Percentiles rank a stretch among this genome's conserved stretches.
These are phyloP conservation scores for Aplocera efformata DNA, from an alignment of 2,888 invertebrate species.

Conservation along the genomic window DNA sequence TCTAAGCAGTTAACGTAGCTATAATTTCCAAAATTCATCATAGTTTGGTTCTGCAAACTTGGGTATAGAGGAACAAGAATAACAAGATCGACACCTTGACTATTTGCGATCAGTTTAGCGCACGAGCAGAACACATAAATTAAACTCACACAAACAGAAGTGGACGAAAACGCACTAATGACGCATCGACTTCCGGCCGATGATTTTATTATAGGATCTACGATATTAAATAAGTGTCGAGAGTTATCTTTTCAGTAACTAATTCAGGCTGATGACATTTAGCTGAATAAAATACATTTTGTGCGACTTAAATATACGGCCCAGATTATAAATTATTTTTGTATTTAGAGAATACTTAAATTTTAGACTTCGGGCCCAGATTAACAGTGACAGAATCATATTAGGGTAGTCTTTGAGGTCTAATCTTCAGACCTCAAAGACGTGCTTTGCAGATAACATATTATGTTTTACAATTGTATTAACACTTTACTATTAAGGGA, in stretches of 20 bases:
- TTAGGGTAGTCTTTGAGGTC: too few species aligned
- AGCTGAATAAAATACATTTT: too few species aligned
- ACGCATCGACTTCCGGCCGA: constrained; percentile 77
- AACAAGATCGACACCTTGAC: not conserved
- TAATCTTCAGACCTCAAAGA: too few species aligned
- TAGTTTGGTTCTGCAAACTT: constrained; percentile 7
- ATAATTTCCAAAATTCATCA: constrained; percentile 23
- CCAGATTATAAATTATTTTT: too few species aligned
- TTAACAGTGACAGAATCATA: too few species aligned
- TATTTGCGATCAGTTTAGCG: constrained; percentile 1
- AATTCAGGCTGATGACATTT: not conserved
- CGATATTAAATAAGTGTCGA: constrained; percentile 41
- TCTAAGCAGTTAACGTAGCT: constrained; percentile 36
- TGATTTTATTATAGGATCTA: constrained; percentile 75
- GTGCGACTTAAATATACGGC: too few species aligned
- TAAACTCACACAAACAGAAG: constrained; percentile 63
- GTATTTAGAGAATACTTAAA: too few species aligned
- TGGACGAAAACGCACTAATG: constrained; percentile 72
- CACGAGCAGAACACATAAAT: constrained; percentile 35
- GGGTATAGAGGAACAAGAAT: not conserved
- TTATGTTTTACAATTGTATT: too few species aligned
- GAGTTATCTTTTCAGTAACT: constrained; percentile 9
- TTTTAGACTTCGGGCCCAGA: too few species aligned
- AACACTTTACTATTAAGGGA: too few species aligned
- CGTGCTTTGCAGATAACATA: too few species aligned